These are phyloP conservation scores for Phrixothrix hirtus DNA, from an alignment of 2,888 invertebrate species.

Conservation along the genomic window DNA sequence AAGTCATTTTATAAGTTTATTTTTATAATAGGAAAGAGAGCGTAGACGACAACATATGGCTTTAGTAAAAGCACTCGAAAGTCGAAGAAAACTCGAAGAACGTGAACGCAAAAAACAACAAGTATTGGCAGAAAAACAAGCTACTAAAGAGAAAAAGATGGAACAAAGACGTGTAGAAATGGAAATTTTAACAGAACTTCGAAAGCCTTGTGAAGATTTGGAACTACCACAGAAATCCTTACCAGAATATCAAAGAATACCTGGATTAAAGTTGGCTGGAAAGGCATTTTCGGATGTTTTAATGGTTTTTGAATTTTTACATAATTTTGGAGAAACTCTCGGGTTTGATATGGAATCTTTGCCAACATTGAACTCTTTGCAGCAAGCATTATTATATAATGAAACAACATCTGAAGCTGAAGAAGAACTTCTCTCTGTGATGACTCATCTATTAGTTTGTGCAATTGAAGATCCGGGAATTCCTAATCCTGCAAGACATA, in stretches of 20 bases:
- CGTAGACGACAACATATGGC: constrained; percentile 88
- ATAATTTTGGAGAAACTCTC: constrained; percentile 93
- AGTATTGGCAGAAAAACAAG: constrained; percentile 80
- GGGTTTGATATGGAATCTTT: constrained; percentile 90
- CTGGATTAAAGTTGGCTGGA: constrained; percentile 68
- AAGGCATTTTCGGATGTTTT: constrained; percentile 89
- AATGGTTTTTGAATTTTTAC: constrained; percentile 95
- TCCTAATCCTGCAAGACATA: constrained; percentile 85
- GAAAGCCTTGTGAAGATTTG: constrained; percentile 91
- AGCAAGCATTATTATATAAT: constrained; percentile 74
- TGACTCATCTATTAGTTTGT: constrained; percentile 87
- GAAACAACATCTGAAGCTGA: constrained; percentile 79
- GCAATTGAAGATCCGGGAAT: constrained; percentile 94
- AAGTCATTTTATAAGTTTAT: no score
- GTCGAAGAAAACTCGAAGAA: constrained; percentile 84
- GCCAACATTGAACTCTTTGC: constrained; percentile 84
- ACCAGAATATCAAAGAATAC: constrained; percentile 75
- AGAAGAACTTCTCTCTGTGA: constrained; percentile 84
- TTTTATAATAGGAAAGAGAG: constrained; percentile 88
- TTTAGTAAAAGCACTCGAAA: constrained; percentile 84
- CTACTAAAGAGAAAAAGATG: constrained; percentile 82
- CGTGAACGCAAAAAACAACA: constrained; percentile 76
- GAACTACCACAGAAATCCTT: constrained; percentile 77
- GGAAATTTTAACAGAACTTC: constrained; percentile 69
- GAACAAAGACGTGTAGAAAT: constrained; percentile 70